Percentiles rank a stretch among this genome's conserved stretches.
These are phyloP conservation scores for Mormoops blainvillei DNA, from an alignment of 2,113 vertebrate genomes.

Conservation along the genomic window DNA sequence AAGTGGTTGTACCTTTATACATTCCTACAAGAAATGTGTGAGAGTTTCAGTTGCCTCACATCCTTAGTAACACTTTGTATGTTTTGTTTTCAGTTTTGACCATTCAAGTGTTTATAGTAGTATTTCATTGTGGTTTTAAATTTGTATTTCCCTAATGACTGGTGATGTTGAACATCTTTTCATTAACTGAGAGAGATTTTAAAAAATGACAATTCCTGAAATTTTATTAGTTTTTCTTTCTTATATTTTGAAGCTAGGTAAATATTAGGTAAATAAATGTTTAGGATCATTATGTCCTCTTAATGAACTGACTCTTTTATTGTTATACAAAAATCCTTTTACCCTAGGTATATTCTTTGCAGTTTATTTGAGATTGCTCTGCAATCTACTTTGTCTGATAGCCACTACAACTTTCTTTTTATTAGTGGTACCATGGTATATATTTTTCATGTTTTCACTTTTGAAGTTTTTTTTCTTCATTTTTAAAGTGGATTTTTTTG, in stretches of 20 bases:
- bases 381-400: not conserved
- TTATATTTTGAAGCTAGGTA: not conserved
- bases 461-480: slow-evolving; percentile 18
- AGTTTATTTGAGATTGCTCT: too few species aligned
- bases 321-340: not conserved
- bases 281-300: not conserved
- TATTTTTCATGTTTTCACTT: not conserved
- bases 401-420: not conserved
- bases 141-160: not conserved
- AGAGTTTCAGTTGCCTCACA: not conserved
- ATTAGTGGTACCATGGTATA: not conserved
- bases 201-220: not conserved
- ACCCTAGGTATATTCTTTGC: not conserved
- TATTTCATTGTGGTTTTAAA: not conserved
- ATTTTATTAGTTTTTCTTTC: not conserved
- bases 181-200: not conserved
- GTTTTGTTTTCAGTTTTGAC: not conserved
- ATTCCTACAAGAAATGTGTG: not conserved
- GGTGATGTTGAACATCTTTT: not conserved
- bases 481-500: not conserved
- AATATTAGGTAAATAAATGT: not conserved
- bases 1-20: not conserved
- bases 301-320: not conserved
- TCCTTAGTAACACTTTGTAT: not conserved
- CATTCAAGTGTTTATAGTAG: not conserved